Conservation (phyloP, 2,888 invertebrate genomes). For the Campoplex nolae region DNA sequence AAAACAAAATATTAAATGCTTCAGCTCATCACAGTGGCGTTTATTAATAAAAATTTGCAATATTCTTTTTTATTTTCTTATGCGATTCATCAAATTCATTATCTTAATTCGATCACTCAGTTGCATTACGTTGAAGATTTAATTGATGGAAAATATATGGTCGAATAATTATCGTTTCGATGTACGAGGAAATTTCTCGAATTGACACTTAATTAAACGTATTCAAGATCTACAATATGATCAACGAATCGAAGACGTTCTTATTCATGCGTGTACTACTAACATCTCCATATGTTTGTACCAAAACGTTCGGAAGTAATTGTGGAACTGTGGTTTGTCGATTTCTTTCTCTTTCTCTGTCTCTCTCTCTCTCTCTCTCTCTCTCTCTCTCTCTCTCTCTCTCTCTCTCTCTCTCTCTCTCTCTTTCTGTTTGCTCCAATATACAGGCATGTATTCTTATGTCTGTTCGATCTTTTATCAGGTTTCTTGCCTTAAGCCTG, state of each 20-base stretch:
- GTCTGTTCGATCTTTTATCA: constrained; percentile 38
- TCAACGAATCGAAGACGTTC: background rate
- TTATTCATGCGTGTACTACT: background rate
- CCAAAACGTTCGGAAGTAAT: constrained; percentile 34
- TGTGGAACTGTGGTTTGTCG: constrained; percentile 12
- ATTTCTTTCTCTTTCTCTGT: background rate
- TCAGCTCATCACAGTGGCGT: too few relatives aligned
- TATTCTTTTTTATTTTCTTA: too few relatives aligned
- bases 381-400: background rate
- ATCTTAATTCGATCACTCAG: too few relatives aligned
- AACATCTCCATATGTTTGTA: constrained; percentile 20
- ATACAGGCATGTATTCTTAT: constrained; percentile 33
- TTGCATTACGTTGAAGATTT: too few relatives aligned
- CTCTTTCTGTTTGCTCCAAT: constrained; percentile 18
- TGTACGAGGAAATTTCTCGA: background rate
- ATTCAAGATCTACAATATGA: background rate
- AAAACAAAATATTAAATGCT: too few relatives aligned
- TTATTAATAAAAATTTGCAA: too few relatives aligned
- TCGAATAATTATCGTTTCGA: background rate
- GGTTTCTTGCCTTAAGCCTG: constrained; percentile 55
- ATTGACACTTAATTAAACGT: background rate
- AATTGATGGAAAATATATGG: background rate
- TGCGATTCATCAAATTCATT: too few relatives aligned
- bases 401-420: background rate
- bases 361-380: background rate